Base-by-base conservation (phyloP, 1,140 invertebrate genomes). In the Brachionus asplanchnoidis region DNA sequence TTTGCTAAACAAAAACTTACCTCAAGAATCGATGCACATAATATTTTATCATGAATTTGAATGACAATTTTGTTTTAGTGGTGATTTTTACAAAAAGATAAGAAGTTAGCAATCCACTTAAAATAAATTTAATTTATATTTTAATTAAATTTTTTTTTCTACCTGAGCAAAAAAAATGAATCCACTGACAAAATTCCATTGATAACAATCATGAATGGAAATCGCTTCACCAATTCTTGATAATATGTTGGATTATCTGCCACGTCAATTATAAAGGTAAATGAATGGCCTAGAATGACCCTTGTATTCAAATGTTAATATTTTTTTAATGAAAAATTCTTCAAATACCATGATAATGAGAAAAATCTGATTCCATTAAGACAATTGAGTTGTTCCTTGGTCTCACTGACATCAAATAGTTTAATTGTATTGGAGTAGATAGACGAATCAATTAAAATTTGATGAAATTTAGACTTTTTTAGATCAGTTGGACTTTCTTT, bases 141-240 rank as follows among this genome's bases (percentile, higher is more conserved):
- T 26, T 53, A 65, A 3, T 32, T 9, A 65, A 23, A 17, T 0
- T 40, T 20, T 28, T 53, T 17, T 36, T 36, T 36, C 7, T 82
- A 82, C 79, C 79, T 65, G 28, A 89, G 53, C 8, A 95, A 94
- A 90, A 97, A 96, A 90, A 96, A 97, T 6, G 94, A 94, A 88
- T 96, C 95, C 17, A 96, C 95, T 50, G 95, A 95, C 88, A 95
- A 95, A 3, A 94, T 94, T 4, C 94, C 95, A 88, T 96, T 96
- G 78, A 86, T 28, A 46, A 90, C 87, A 4, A 87, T 86, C 84
- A 88, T 86, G 60, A 87, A 87, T 53, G 85, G 86, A 73, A 85
- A 87, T 44, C 85, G 75, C 40, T 87, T 79, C 0, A 86, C 6
- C 3, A 44, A 84, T 12, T 17, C 46, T 44, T n/a, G 79, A 3